These are phyloP conservation scores for Catalaphyllia jardinei DNA, from an alignment of 64 coral and sea anemone genomes.

Conservation along the genomic window DNA sequence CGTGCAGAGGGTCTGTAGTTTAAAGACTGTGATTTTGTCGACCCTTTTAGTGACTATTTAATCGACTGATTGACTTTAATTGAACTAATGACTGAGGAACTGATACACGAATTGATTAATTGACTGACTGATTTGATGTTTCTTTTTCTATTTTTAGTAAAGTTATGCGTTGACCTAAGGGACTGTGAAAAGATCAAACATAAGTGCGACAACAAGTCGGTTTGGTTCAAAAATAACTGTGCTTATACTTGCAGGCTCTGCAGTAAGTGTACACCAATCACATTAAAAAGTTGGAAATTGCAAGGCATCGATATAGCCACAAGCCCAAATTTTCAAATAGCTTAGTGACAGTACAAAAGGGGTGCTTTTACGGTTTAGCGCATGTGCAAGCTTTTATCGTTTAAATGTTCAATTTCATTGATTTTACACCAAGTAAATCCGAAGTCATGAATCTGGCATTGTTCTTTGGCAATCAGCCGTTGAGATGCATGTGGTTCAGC, in stretches of 20 bases:
- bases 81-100: too few species aligned
- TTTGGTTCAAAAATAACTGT: background rate
- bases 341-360: background rate
- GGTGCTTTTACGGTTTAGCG: too few species aligned
- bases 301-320: background rate
- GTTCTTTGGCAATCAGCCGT: too few species aligned
- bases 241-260: conserved; percentile 22
- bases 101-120: background rate
- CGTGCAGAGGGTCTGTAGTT: too few species aligned
- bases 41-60: too few species aligned
- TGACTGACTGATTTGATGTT: background rate
- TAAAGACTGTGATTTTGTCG: too few species aligned
- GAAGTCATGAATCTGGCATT: too few species aligned
- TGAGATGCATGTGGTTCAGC: too few species aligned
- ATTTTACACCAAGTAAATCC: too few species aligned
- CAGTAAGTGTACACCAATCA: background rate
- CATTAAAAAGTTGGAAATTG: background rate
- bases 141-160: background rate
- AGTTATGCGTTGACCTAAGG: background rate
- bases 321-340: background rate
- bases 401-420: too few species aligned
- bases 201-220: background rate
- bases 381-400: too few species aligned
- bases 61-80: too few species aligned
- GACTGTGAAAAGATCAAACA: background rate